Evolutionary conservation across 2,113 vertebrate genomes (phyloP).

Genomic region (Corvus moneduloides): DNA sequence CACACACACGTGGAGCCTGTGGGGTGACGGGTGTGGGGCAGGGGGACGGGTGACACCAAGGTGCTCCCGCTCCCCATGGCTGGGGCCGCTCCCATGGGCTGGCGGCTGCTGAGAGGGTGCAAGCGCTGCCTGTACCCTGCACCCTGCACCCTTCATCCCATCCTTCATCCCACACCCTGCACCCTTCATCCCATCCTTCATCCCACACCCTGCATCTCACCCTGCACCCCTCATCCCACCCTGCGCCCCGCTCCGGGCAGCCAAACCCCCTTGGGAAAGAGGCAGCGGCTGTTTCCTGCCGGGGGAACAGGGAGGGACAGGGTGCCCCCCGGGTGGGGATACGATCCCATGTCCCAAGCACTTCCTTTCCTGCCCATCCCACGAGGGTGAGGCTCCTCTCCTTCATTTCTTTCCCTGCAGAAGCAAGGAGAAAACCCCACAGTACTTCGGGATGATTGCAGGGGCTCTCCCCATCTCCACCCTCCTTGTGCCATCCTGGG

Average conservation of each 20-base stretch:
- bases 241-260: background rate
- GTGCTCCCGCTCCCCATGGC: accelerated
- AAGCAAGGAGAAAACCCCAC: background rate
- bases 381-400: background rate
- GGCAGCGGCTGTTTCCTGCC: background rate
- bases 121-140: background rate
- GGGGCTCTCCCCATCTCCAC: background rate
- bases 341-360: accelerated
- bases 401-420: background rate
- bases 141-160: no score
- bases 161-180: background rate
- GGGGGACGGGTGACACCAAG: background rate
- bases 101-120: background rate
- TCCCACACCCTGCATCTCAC: background rate
- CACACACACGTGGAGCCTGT: background rate
- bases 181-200: background rate
- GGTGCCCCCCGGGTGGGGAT: accelerated
- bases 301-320: accelerated
- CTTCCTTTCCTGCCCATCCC: background rate
- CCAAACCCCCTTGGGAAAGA: background rate
- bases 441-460: background rate
- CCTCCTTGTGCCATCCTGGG: background rate
- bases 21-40: background rate
- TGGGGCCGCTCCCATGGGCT: background rate
- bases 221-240: no score